A percentile compares a stretch with the other conserved stretches of the same genome.
Conservation (phyloP, 1,140 invertebrate genomes). For the Latrodectus geometricus region DNA sequence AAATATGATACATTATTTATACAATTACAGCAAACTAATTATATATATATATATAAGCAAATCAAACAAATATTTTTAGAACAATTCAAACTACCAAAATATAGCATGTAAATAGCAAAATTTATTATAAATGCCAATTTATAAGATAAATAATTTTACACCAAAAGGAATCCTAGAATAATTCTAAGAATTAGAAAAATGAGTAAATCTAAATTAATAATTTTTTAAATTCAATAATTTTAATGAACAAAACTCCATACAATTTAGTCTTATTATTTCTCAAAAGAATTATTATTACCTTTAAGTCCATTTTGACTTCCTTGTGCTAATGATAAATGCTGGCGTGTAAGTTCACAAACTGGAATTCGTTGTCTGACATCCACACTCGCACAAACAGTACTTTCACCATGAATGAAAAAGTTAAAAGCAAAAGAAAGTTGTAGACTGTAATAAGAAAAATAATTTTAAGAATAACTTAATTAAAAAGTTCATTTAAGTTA, state of each 20-base stretch:
- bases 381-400: slow-evolving; percentile 95
- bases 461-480: slow-evolving; percentile 46
- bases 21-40: too few species aligned
- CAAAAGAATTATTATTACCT: slow-evolving; percentile 69
- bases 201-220: neutral
- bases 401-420: slow-evolving; percentile 98
- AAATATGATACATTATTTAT: too few species aligned
- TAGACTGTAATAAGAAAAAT: slow-evolving; percentile 65
- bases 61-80: too few species aligned
- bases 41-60: too few species aligned
- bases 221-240: too few species aligned
- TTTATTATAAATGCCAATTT: too few species aligned
- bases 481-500: neutral
- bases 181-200: neutral
- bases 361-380: slow-evolving; percentile 95
- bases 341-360: slow-evolving; percentile 83
- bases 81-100: too few species aligned
- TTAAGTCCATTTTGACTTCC: slow-evolving; percentile 77
- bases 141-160: too few species aligned
- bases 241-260: too few species aligned
- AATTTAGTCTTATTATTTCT: neutral
- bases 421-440: slow-evolving; percentile 95
- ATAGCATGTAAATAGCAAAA: too few species aligned
- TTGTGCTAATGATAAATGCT: slow-evolving; percentile 81
- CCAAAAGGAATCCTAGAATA: neutral